These are phyloP conservation scores for Pterostichus niger DNA, from an alignment of 2,888 invertebrate genomes.

Conservation along the genomic window DNA sequence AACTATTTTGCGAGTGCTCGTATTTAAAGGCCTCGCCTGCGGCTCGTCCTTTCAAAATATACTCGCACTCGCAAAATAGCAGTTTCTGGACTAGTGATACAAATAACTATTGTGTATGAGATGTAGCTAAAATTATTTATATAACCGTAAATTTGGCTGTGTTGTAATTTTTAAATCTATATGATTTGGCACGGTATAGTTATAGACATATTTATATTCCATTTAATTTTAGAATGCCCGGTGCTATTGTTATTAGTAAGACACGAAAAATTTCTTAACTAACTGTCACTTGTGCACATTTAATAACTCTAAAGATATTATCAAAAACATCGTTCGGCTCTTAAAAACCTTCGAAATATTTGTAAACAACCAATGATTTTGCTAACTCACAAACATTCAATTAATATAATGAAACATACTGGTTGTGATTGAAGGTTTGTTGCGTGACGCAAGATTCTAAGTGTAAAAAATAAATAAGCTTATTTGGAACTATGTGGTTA, in stretches of 20 bases:
- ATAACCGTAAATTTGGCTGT: conserved; percentile 55
- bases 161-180: conserved; percentile 63
- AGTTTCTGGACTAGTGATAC: no score
- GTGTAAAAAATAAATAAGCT: no score
- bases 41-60: no score
- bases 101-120: background rate
- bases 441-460: no score
- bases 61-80: no score
- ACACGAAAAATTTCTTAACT: conserved; percentile 42
- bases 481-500: no score
- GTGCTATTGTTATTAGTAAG: conserved; percentile 63
- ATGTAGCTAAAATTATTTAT: conserved; percentile 37
- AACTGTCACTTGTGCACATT: conserved; percentile 31
- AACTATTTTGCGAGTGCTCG: no score
- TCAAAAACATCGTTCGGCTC: conserved; percentile 25
- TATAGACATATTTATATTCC: conserved; percentile 60
- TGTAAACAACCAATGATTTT: no score
- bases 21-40: no score
- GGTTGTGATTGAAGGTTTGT: no score
- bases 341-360: background rate
- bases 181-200: conserved; percentile 60
- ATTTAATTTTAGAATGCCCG: conserved; percentile 65
- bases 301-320: conserved; percentile 40
- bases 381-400: no score
- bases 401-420: no score